Conservation (phyloP, 2,113 vertebrate species). For the Bubo blakistoni region DNA sequence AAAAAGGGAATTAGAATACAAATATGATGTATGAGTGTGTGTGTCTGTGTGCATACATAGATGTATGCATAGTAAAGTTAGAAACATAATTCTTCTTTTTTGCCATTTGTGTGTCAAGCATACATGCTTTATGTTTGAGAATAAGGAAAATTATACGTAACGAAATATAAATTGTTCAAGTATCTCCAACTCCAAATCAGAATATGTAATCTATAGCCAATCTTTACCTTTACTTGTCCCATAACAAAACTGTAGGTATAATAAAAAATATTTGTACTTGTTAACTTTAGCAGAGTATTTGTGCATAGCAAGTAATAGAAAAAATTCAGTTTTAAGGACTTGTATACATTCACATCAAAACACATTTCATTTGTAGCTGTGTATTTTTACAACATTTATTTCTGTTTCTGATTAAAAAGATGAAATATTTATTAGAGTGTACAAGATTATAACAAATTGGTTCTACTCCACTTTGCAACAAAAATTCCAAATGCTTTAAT, state of each 20-base stretch:
- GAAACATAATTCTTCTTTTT: background rate
- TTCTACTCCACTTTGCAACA: background rate
- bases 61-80: background rate
- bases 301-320: background rate
- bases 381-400: background rate
- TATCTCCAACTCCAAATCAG: background rate
- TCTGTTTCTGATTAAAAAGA: background rate
- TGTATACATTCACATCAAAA: background rate
- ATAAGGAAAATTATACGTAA: background rate
- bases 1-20: background rate
- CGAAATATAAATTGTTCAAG: background rate
- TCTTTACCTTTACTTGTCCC: background rate
- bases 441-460: constrained; percentile 20
- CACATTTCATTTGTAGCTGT: background rate
- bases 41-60: background rate
- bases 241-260: background rate
- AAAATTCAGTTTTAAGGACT: background rate
- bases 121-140: background rate
- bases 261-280: background rate
- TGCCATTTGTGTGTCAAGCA: background rate
- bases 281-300: background rate
- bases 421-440: constrained; percentile 30
- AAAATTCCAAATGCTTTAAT: background rate
- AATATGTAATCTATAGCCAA: background rate
- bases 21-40: background rate